phyloP scores from a whole-genome alignment of 64 coral and sea anemone genomes.

The Cladopsammia gracilis region DNA sequence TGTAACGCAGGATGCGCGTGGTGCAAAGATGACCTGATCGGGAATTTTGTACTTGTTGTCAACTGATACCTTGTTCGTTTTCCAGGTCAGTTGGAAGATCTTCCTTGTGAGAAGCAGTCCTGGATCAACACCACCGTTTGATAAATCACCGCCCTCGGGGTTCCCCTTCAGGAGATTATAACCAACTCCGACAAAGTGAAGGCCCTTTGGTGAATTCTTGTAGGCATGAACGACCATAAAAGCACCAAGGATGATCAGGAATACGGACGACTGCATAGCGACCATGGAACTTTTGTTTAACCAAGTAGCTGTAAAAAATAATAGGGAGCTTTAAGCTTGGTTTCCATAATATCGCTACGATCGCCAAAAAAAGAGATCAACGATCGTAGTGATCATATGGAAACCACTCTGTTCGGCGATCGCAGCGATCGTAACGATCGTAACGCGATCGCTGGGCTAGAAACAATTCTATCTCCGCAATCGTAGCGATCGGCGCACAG shows the following conservation, averaged over 20 bases:
- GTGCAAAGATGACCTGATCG: constrained; percentile 49
- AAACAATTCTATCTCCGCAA: too few species aligned
- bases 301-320: too few species aligned
- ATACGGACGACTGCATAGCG: not conserved
- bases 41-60: constrained; percentile 45
- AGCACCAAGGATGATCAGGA: not conserved
- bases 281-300: not conserved
- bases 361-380: too few species aligned
- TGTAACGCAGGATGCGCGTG: constrained; percentile 20
- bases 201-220: constrained; percentile 24
- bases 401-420: too few species aligned
- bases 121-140: constrained; percentile 58
- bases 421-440: too few species aligned
- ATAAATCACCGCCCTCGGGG: constrained; percentile 37
- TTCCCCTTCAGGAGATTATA: constrained; percentile 66
- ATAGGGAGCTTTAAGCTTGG: too few species aligned
- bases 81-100: constrained; percentile 46
- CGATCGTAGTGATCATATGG: too few species aligned
- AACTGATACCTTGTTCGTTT: constrained; percentile 7
- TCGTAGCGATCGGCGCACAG: too few species aligned
- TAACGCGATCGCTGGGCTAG: too few species aligned
- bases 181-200: constrained; percentile 63
- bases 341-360: too few species aligned
- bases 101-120: constrained; percentile 48
- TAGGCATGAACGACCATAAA: not conserved